Evolutionary conservation across 1,140 invertebrate genomes (phyloP).

Genomic region (Eufriesea mexicana): DNA sequence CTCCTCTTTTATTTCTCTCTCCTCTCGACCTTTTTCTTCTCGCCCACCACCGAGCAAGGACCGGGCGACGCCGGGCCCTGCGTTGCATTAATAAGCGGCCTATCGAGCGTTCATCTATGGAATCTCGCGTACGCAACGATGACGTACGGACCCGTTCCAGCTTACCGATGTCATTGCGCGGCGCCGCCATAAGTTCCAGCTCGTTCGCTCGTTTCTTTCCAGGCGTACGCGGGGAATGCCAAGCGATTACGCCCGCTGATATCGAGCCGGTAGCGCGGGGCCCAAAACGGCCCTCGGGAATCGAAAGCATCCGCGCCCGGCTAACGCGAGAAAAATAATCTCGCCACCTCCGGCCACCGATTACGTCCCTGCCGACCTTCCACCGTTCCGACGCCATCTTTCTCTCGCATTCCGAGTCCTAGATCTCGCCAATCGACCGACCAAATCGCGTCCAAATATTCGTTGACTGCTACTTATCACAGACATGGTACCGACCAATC

Average conservation of each 20-base stretch:
- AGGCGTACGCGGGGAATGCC: conserved; percentile 68
- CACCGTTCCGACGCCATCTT: neutral
- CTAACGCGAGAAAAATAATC: conserved; percentile 55
- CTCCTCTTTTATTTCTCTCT: neutral
- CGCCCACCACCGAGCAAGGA: neutral
- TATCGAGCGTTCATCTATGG: conserved; percentile 75
- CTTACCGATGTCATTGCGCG: conserved; percentile 79
- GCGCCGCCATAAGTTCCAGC: conserved; percentile 72
- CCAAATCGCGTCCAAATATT: too few species aligned
- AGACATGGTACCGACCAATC: too few species aligned
- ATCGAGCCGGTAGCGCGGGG: conserved; percentile 58
- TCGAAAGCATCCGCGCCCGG: conserved; percentile 45
- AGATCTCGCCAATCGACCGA: too few species aligned
- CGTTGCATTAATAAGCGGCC: conserved; percentile 66
- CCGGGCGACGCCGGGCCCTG: conserved; percentile 33
- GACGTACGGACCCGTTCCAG: conserved; percentile 74
- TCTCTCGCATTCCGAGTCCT: too few species aligned
- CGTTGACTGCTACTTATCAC: too few species aligned
- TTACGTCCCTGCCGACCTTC: too few species aligned
- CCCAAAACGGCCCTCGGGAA: conserved; percentile 24
- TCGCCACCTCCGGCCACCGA: conserved; percentile 22
- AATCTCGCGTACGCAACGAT: conserved; percentile 75
- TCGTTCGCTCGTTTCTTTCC: conserved; percentile 50
- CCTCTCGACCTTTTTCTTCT: neutral
- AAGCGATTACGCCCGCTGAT: conserved; percentile 74